Base-by-base conservation (phyloP, 2,888 invertebrate species). In the Pseudococcus viburni region DNA sequence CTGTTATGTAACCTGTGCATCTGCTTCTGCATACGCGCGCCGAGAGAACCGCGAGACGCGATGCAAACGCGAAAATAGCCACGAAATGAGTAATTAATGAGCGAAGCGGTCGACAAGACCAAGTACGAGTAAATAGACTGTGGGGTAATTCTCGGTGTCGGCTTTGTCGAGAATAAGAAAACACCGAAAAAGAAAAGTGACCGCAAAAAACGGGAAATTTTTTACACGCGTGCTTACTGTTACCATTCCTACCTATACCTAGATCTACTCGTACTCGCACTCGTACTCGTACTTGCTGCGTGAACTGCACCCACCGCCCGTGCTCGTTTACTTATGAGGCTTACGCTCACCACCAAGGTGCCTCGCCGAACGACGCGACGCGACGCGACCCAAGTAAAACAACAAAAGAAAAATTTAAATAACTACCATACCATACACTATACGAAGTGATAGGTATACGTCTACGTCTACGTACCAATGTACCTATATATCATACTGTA, bases 81-180 rank as follows among this genome's bases (percentile, higher is more conserved):
- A 33, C 26, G 26, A 87, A 87, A 87, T 33, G 87, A 77, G 51
- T 87, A 87, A 87, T 87, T 87, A 87, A 87, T 48, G 87, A 87
- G 87, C 33, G 80, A 87, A 87, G 51, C 87, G 48, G 33, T 17
- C 26, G 26, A 42, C 77, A 48, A 17, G 48, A 77, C 48, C 77
- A 8, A 39, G 33, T 39, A 39, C 77, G 77, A 77, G 77, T 33
- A 2, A 33, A 33, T 33, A 33, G 3, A 33, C 26, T 33, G 26
- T 3, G 1, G 26, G 26, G 26, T 33, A 33, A 33, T 33, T 33
- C 26, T 33, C 26, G 26, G 26, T 33, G 1, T 33, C 26, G 26
- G 26, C 26, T 3, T 2, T 33, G 26, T 33, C 26, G 26, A 33
- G 26, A 33, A 33, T 33, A 33, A 33, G 26, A 33, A 33, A 22